Evolutionary conservation across 2,113 vertebrate species (phyloP), one percentile per base, ranked within the genome.

Genomic region (Phaetusa simplex): DNA sequence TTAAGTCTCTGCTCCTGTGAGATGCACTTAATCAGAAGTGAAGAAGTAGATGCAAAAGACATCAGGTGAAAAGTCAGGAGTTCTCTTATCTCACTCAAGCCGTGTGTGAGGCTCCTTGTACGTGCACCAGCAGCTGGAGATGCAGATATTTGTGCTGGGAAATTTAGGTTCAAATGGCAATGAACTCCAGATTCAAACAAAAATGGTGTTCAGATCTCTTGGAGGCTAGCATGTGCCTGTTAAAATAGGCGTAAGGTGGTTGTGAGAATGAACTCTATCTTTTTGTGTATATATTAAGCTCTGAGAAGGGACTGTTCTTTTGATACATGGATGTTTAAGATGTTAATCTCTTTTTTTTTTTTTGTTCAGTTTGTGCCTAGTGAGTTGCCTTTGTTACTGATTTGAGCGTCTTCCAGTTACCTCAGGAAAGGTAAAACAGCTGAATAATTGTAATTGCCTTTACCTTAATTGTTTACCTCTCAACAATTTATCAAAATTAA

Each of bases 241-340:
- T 84, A 43, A 71, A 78, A 58, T 5, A 38, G n/a, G 42, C 0
- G 1, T 45, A 26, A 64, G 29, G 12, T 40, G 23, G 11, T 32
- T 58, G 67, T 55, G 55, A 77, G 45, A 77, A 78, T 18, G 9
- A 56, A 22, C 17, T 66, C 11, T 12, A 38, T 59, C 13, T 66
- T 62, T 8, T 0, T 52, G 23, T 0, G 0, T 43, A 7, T 36
- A 4, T 29, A 8, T 65, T 62, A 50, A 77, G 45, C 34, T 82
- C 11, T 53, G 47, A 72, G n/a, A 67, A 76, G 20, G 18, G n/a
- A 19, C 13, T 69, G 1, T 26, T 78, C 2, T n/a, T 71, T 45
- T 74, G 53, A 38, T 34, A 69, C 67, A 64, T 32, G 5, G 10
- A 10, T 86, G 26, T 30, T 53, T 62, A 66, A n/a, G 36, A 12